Evolutionary conservation across 2,888 invertebrate species (phyloP), one percentile per base, ranked within the genome.

Genomic region (Mesochorus sp.): DNA sequence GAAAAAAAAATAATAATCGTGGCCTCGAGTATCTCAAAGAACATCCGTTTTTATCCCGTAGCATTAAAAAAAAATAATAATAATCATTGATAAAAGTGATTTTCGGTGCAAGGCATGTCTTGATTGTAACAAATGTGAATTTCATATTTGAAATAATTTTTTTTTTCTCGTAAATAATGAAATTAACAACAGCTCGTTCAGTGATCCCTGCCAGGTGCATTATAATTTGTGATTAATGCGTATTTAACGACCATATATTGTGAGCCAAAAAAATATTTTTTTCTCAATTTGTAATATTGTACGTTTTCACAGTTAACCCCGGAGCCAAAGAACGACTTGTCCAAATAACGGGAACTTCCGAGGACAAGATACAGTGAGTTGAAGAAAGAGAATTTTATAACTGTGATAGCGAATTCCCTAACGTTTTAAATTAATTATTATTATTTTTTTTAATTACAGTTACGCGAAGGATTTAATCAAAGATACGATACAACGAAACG

Each of bases 261-360:
- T 67, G 28, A 57, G 51, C 19, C 17, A 24, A 57, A 67, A 42
- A 37, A 24, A 14, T 21, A 24, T 21, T 53, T 17, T 24, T 39
- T 24, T 4, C 47, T 8, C n/a, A 6, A 26, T 24, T 68, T 24
- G 28, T 70, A 49, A 53, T 19, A 5, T 3, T 26, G 31, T 12
- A 10, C 8, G 14, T 57, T 64, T 89, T 94, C 94, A 77, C 93
- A 98, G 98, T 98, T 82, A 97, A 95, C 91, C 97, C 97, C 83
- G 98, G 98, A 86, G 97, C 97, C 76, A 97, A 97, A 93, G 98
- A 98, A 93, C 94, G 98, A 88, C 94, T 98, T 85, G 97, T 98
- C 86, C 98, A 98, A 92, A 98, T 98, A 86, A 98, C 98, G 80
- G 98, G 98, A 79, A 96, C 97, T 26, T 96, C 95, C 85, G 97